A percentile compares a stretch with the other conserved stretches of the same genome.
Evolutionary conservation across 2,113 vertebrate species (phyloP).

Genomic region (Aramus guarauna): DNA sequence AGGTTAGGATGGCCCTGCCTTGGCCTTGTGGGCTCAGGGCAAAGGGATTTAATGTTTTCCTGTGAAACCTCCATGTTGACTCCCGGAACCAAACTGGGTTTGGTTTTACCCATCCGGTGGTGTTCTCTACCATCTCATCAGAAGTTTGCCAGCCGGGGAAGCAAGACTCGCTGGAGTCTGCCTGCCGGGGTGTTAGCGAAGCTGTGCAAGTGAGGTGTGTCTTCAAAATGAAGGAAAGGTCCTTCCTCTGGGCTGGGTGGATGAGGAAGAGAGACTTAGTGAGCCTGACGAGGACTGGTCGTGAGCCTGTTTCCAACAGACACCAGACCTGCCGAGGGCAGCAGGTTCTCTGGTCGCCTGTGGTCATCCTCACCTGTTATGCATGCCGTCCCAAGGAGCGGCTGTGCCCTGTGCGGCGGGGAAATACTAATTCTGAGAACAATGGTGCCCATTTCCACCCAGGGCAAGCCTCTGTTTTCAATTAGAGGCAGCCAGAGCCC

Average conservation of each 20-base stretch:
- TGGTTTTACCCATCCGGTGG: not conserved
- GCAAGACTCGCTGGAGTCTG: fast-evolving
- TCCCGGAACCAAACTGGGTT: not conserved
- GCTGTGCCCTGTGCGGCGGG: fast-evolving
- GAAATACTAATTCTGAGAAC: not conserved
- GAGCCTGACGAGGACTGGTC: fast-evolving
- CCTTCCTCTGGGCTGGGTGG: not conserved
- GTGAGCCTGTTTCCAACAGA: fast-evolving
- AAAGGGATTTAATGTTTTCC: not conserved
- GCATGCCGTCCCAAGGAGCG: fast-evolving
- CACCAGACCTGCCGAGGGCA: not conserved
- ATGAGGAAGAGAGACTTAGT: fast-evolving
- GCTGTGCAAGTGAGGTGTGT: fast-evolving
- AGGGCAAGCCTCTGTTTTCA: not conserved
- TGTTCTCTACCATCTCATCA: fast-evolving
- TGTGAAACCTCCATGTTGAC: fast-evolving
- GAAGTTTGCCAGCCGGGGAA: not conserved
- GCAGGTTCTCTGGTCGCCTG: not conserved
- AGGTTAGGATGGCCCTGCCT: fast-evolving
- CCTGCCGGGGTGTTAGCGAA: not conserved
- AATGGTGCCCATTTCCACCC: fast-evolving
- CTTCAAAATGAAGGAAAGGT: not conserved
- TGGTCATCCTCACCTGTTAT: not conserved
- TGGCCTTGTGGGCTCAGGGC: not conserved
- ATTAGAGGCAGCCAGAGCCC: not conserved